These are phyloP conservation scores for Cyanoliseus patagonus DNA, from an alignment of 2,113 vertebrate species.

Conservation along the genomic window DNA sequence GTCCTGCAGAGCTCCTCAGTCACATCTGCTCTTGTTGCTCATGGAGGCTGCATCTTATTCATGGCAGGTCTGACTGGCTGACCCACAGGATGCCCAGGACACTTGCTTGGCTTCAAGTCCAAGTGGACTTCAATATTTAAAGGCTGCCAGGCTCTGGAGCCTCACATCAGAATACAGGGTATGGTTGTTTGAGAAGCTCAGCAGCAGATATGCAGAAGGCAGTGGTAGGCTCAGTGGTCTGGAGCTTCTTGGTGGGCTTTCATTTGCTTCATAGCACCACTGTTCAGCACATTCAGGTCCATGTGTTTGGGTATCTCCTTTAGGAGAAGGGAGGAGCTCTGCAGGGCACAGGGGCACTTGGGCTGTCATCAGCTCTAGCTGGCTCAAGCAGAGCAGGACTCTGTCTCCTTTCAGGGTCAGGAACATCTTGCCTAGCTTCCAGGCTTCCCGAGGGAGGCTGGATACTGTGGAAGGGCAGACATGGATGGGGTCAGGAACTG, in stretches of 20 bases:
- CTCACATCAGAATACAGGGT: not conserved
- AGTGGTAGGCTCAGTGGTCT: not conserved
- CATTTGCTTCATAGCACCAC: not conserved
- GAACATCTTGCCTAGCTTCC: not conserved
- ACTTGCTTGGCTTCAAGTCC: not conserved
- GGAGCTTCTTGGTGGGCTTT: not conserved
- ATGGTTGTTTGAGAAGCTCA: not conserved
- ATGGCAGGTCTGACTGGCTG: not conserved
- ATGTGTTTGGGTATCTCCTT: not conserved
- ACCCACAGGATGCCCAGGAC: not conserved
- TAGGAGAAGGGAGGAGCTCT: not conserved
- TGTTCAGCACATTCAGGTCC: not conserved
- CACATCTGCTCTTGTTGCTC: not conserved
- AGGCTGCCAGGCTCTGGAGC: not conserved
- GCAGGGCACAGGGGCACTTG: not conserved
- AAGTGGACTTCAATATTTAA: not conserved
- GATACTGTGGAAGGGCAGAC: not conserved
- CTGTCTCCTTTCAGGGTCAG: not conserved
- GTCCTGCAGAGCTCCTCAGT: not conserved
- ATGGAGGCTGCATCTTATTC: accelerated
- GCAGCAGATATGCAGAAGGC: not conserved
- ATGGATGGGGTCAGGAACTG: not conserved
- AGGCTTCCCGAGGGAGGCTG: not conserved
- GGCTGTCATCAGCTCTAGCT: not conserved
- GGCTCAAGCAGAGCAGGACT: not conserved